These are phyloP conservation scores for Galago senegalensis DNA, from an alignment of 2,797 vertebrate genomes.

Conservation along the genomic window DNA sequence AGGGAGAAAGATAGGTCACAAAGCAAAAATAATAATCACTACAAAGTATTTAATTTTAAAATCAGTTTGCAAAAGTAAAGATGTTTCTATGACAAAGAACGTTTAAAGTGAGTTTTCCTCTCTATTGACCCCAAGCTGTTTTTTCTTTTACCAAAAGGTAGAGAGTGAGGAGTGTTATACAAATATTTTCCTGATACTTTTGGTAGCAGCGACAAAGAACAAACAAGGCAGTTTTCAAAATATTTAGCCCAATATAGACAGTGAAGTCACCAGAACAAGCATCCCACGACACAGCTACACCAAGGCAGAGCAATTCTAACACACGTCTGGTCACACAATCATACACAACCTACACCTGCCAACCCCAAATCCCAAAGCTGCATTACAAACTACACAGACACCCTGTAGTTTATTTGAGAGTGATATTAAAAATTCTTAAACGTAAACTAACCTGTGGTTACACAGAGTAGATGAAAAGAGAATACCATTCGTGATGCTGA, in stretches of 20 bases:
- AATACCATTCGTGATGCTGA: constrained; percentile 76
- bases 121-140: constrained; percentile 3
- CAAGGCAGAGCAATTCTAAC: constrained; percentile 72
- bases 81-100: neutral
- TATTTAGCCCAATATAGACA: neutral
- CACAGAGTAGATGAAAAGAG: constrained; percentile 61
- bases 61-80: neutral
- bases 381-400: constrained; percentile 54
- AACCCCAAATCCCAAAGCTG: constrained; percentile 51
- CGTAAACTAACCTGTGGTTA: constrained; percentile 76
- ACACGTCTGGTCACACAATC: constrained; percentile 76
- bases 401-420: constrained; percentile 61
- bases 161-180: neutral
- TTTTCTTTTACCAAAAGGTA: constrained; percentile 36
- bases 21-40: neutral
- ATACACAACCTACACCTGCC: constrained; percentile 61
- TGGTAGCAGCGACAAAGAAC: neutral
- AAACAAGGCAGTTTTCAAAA: neutral
- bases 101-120: constrained; percentile 9
- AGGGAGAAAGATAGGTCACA: neutral
- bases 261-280: constrained; percentile 59
- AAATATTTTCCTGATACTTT: constrained; percentile 45
- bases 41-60: constrained; percentile 8
- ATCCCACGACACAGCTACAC: constrained; percentile 61
- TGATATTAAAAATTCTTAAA: constrained; percentile 50